Base-by-base conservation (phyloP, 2,888 invertebrate species). In the Drosophila colorata region DNA sequence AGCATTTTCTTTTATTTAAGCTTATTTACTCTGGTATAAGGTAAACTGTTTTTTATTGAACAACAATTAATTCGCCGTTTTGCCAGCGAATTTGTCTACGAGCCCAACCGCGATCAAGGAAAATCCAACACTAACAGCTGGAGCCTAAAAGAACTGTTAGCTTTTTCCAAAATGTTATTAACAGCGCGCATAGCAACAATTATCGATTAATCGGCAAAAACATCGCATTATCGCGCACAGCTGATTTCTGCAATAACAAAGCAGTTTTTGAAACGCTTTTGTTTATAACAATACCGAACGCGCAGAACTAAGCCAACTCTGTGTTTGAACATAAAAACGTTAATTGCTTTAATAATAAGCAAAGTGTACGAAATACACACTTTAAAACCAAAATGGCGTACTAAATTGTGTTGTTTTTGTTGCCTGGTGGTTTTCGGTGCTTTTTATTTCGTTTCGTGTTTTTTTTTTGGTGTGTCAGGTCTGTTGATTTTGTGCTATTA, bases 371-470 rank as follows among this genome's bases (percentile, higher is more conserved):
- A n/a, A 23, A 35, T 14, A 47, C 44, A 65, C 23, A 53, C 28
- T 20, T 28, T 43, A 16, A 44, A 64, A 58, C 14, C 55, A 83
- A 83, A 87, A 83, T 87, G 87, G 83, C 83, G 87, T 71, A 52
- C 44, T 83, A 78, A 69, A 40, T 41, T 59, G 58, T 69, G 57
- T 55, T 59, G 60, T 69, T 64, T 55, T 59, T 65, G 48, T 49
- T 53, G 46, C 37, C 47, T 66, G 41, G 44, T 20, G 33, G 43
- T 51, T 73, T 73, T 69, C 28, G 59, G 57, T 71, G 41, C 18
- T 51, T 72, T 73, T 58, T 67, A 33, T 48, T 52, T 52, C 46
- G 23, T 38, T 1, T 33, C 11, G 11, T 33, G 11, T 48, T 33
- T 46, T 4, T 41, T 56, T 49, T 46, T 40, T 56, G 25, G 48